A percentile compares a stretch with the other conserved stretches of the same genome.
These are phyloP conservation scores for Pseudoips prasinana DNA, from an alignment of 2,888 invertebrate species.

Conservation along the genomic window DNA sequence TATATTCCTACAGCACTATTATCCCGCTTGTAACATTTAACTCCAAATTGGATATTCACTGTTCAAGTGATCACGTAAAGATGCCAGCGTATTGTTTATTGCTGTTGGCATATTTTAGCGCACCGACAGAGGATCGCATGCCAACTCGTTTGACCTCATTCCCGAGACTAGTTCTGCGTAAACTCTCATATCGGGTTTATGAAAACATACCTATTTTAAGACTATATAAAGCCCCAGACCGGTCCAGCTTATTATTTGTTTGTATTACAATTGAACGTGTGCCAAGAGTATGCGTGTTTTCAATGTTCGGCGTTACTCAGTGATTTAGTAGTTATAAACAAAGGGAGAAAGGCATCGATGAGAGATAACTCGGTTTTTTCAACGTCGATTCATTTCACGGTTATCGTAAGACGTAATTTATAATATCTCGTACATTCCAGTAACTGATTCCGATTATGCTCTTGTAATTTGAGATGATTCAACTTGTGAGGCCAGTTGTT, in stretches of 20 bases:
- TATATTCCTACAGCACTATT: too few species aligned
- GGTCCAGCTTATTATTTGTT: slow-evolving; percentile 69
- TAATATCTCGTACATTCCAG: slow-evolving; percentile 35
- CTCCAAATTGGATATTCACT: too few species aligned
- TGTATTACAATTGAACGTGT: slow-evolving; percentile 62
- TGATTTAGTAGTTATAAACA: slow-evolving; percentile 53
- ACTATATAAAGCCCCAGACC: slow-evolving; percentile 57
- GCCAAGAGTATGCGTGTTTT: slow-evolving; percentile 67
- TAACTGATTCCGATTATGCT: slow-evolving; percentile 34
- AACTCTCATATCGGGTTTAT: slow-evolving; percentile 75
- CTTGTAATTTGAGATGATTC: slow-evolving; percentile 37
- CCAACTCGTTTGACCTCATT: slow-evolving; percentile 78
- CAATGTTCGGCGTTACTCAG: slow-evolving; percentile 46
- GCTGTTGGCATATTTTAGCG: slow-evolving; percentile 55
- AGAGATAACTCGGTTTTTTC: slow-evolving; percentile 40
- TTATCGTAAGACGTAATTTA: slow-evolving; percentile 31
- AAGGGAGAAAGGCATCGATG: slow-evolving; percentile 42
- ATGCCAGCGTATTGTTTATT: slow-evolving; percentile 60
- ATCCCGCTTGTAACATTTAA: too few species aligned
- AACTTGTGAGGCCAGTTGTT: slow-evolving; percentile 36
- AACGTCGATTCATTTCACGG: slow-evolving; percentile 37
- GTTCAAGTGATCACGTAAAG: slow-evolving; percentile 29
- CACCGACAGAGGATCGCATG: slow-evolving; percentile 57
- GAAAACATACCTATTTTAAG: slow-evolving; percentile 76
- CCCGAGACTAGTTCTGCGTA: slow-evolving; percentile 70